These are phyloP conservation scores for Tor tambroides DNA, from an alignment of 2,113 vertebrate genomes.

Conservation along the genomic window DNA sequence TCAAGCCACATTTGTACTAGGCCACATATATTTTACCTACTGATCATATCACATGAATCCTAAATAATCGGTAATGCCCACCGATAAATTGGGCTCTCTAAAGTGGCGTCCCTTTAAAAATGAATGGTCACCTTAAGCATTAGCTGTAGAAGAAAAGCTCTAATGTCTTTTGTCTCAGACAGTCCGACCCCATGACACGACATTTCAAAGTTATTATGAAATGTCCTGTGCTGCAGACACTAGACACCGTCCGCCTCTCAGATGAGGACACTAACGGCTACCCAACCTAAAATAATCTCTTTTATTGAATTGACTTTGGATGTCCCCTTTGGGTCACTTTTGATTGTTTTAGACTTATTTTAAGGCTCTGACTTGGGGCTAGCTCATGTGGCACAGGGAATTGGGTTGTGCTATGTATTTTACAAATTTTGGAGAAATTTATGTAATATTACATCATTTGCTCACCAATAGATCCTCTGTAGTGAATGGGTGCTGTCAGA, in stretches of 20 bases:
- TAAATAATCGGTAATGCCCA: background rate
- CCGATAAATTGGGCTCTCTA: background rate
- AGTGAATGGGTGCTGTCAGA: too few species aligned
- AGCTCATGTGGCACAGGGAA: background rate
- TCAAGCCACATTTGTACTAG: too few species aligned
- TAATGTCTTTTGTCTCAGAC: constrained; percentile 26
- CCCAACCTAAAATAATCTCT: constrained; percentile 16
- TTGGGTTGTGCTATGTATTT: background rate
- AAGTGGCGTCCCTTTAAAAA: background rate
- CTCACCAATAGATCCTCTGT: too few species aligned
- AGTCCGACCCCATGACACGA: constrained; percentile 52
- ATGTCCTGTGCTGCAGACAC: background rate
- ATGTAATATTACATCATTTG: too few species aligned
- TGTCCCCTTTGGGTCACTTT: too few species aligned
- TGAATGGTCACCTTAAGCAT: constrained; percentile 12
- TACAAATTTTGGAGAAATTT: too few species aligned
- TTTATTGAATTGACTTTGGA: constrained; percentile 44
- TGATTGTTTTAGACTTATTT: background rate
- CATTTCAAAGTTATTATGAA: constrained; percentile 53
- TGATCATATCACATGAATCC: background rate
- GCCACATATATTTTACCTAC: too few species aligned
- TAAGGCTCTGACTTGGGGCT: background rate
- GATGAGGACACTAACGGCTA: constrained; percentile 28
- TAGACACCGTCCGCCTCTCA: background rate
- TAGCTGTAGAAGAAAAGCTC: constrained; percentile 47